Conservation (phyloP, 2,113 vertebrate genomes). For the Alexandromys fortis region DNA sequence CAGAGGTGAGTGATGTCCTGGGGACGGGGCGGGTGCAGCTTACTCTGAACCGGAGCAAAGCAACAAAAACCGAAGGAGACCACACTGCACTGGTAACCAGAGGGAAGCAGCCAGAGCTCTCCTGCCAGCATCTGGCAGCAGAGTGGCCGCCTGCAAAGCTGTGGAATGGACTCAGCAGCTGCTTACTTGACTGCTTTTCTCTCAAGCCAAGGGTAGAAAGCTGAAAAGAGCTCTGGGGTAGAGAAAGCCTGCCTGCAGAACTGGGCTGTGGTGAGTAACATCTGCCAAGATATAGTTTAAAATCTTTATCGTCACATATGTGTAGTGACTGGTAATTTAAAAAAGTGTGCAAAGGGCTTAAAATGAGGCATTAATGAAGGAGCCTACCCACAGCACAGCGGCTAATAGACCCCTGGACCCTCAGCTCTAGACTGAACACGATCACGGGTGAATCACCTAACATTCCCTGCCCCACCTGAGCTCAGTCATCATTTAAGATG, state of each 20-base stretch:
- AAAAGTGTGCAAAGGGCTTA: constrained; percentile 17
- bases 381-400: neutral
- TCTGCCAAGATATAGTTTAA: neutral
- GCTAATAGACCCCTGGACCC: neutral
- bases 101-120: neutral
- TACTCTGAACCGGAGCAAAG: neutral
- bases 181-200: neutral
- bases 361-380: neutral
- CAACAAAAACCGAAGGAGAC: neutral
- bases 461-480: neutral
- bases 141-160: neutral
- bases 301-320: constrained; percentile 24
- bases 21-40: neutral
- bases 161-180: neutral
- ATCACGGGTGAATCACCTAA: neutral
- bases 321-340: neutral
- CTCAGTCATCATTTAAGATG: neutral
- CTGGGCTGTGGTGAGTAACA: neutral
- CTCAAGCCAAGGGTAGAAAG: neutral
- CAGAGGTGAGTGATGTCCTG: neutral
- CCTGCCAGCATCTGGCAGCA: neutral
- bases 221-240: neutral
- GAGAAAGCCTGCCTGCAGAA: constrained; percentile 24
- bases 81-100: neutral
- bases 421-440: neutral